These are phyloP conservation scores for Cydia strobilella DNA, from an alignment of 1,140 invertebrate genomes.

Conservation along the genomic window DNA sequence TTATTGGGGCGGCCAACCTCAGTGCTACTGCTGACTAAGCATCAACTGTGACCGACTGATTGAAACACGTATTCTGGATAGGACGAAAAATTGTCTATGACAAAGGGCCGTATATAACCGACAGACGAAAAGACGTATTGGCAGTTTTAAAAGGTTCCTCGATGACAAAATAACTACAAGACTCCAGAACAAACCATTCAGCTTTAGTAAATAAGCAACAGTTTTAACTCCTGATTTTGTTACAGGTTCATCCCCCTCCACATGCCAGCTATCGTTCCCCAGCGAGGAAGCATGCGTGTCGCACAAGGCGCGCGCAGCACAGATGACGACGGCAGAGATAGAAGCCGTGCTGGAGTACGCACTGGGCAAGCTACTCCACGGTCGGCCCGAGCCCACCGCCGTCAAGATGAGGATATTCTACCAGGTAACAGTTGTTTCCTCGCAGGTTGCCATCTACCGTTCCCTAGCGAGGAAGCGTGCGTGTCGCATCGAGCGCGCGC, in stretches of 20 bases:
- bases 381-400: conserved; percentile 82
- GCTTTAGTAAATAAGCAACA: no score
- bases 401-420: conserved; percentile 89
- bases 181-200: no score
- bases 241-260: conserved; percentile 83
- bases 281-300: conserved; percentile 80
- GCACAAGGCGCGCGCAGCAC: conserved; percentile 76
- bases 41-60: no score
- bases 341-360: conserved; percentile 86
- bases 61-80: no score
- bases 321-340: conserved; percentile 82
- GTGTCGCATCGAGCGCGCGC: conserved; percentile 78
- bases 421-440: conserved; percentile 72
- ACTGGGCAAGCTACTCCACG: conserved; percentile 86
- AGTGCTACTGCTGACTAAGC: no score
- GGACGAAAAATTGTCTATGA: no score
- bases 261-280: conserved; percentile 82
- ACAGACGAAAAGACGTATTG: no score
- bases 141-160: no score
- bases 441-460: conserved; percentile 83
- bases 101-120: no score
- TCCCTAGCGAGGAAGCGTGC: conserved; percentile 80
- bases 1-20: no score
- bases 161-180: no score
- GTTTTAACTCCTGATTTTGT: background rate